Percentiles rank a stretch among this genome's conserved stretches.
phyloP scores from a whole-genome alignment of 2,888 invertebrate genomes.

The Trichogramma dendrolimi region DNA sequence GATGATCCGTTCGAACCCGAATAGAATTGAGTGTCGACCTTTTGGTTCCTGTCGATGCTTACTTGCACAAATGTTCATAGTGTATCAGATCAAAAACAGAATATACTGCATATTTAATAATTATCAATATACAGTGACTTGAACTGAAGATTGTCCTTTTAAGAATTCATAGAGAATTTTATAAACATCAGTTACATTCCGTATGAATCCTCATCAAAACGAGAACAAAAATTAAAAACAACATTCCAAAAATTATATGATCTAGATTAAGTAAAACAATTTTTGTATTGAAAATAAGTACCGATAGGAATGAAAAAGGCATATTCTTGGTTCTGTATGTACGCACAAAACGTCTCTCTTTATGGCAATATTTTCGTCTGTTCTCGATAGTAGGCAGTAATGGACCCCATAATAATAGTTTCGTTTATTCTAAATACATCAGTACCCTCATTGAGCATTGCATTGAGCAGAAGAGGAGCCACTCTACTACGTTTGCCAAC shows the following conservation, averaged over 20 bases:
- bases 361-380: neutral
- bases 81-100: constrained; percentile 11
- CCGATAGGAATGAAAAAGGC: constrained; percentile 48
- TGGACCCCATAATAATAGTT: neutral
- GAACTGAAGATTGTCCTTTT: neutral
- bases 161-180: constrained; percentile 9
- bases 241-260: neutral
- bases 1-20: constrained; percentile 26
- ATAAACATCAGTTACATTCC: neutral
- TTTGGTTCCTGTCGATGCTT: constrained; percentile 26
- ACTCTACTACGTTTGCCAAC: neutral
- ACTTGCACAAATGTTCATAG: constrained; percentile 13
- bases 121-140: constrained; percentile 1
- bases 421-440: neutral
- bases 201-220: neutral
- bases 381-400: neutral
- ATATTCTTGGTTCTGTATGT: constrained; percentile 15
- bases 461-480: neutral
- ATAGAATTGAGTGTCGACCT: constrained; percentile 25
- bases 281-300: constrained; percentile 39
- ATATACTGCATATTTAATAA: constrained; percentile 15
- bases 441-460: neutral
- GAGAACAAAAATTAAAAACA: neutral
- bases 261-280: constrained; percentile 28
- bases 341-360: constrained; percentile 7